phyloP scores from a whole-genome alignment of 2,113 vertebrate genomes.

The Chauna torquata region DNA sequence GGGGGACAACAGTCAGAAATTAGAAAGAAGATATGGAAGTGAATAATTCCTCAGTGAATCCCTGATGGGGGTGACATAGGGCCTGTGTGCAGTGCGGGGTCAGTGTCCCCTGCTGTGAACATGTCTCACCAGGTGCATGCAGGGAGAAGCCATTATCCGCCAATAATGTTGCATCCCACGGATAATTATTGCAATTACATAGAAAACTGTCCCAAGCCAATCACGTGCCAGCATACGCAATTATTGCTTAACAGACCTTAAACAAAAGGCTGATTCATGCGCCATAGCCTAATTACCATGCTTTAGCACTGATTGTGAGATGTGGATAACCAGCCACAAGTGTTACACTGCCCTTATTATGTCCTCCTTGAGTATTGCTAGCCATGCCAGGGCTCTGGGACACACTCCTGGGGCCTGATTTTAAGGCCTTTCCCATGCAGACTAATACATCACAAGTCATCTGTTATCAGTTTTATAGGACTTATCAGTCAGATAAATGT shows the following conservation, averaged over 20 bases:
- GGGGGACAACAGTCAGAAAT: background rate
- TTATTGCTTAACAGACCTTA: background rate
- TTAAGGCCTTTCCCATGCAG: background rate
- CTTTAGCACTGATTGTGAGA: background rate
- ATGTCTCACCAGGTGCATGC: background rate
- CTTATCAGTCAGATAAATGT: background rate
- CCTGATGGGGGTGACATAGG: background rate
- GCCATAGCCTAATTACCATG: background rate
- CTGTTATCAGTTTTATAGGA: background rate
- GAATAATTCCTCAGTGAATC: background rate
- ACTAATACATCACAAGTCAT: background rate
- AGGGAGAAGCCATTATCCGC: no score
- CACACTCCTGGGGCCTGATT: background rate
- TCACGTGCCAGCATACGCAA: background rate
- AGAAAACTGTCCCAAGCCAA: background rate
- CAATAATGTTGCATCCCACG: background rate
- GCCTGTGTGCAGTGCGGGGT: background rate
- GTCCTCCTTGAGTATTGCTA: background rate
- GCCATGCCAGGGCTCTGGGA: background rate
- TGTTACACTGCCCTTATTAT: background rate
- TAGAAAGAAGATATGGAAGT: background rate
- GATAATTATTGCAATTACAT: background rate
- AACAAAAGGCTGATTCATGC: background rate
- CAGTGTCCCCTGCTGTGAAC: background rate
- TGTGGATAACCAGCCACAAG: background rate